Percentiles rank a stretch among this genome's conserved stretches.
phyloP scores from a whole-genome alignment of 2,797 vertebrate species.

The Discoglossus pictus region DNA sequence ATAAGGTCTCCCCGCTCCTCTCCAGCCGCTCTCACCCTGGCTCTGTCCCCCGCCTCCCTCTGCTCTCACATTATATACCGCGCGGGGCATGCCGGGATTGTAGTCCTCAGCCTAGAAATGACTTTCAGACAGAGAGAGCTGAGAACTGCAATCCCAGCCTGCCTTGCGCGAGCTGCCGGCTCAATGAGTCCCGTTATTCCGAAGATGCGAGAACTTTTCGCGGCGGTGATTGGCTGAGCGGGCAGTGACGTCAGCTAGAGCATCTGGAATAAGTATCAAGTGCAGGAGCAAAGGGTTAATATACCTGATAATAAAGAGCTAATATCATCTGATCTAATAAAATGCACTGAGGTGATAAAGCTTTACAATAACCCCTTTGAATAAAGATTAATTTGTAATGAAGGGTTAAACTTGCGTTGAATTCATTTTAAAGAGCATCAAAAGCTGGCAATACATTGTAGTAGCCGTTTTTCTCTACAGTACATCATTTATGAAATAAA shows the following conservation, averaged over 20 bases:
- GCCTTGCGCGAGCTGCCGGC: neutral
- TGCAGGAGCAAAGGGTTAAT: too few species aligned
- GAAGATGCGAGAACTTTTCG: constrained; percentile 36
- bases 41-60: constrained; percentile 38
- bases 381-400: too few species aligned
- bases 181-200: constrained; percentile 29
- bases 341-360: too few species aligned
- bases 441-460: too few species aligned
- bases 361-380: too few species aligned
- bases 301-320: too few species aligned
- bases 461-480: too few species aligned
- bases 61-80: constrained; percentile 24
- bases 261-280: constrained; percentile 3
- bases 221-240: neutral
- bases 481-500: too few species aligned
- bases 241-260: constrained; percentile 4
- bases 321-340: too few species aligned
- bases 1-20: neutral
- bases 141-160: constrained; percentile 33
- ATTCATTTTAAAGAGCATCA: too few species aligned
- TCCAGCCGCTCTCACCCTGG: neutral
- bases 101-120: constrained; percentile 8
- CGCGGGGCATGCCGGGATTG: constrained; percentile 28
- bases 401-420: too few species aligned
- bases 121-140: neutral